Evolutionary conservation across 2,113 vertebrate genomes (phyloP), one percentile per base, ranked within the genome.

Genomic region (Blennius ocellaris): DNA sequence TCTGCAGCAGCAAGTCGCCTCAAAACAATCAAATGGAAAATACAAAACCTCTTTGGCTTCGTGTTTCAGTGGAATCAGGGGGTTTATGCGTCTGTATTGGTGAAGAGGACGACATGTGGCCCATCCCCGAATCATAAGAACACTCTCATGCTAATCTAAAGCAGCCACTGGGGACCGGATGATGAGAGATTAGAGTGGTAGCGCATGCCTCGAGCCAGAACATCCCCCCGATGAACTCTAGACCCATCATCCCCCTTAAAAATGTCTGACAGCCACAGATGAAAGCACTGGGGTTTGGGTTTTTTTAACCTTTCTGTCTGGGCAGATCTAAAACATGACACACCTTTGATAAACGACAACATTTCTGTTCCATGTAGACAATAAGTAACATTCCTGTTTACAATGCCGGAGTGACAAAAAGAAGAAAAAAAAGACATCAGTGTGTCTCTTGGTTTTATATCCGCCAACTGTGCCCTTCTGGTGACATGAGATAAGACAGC

Each of bases 401-500:
- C 21, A 30, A 2, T 30, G 21, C 7, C 51, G 1, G 52, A 52
- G 36, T 41, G 38, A 30, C 21, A 2, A 30, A 30, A 30, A 65
- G 59, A 21, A 43, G 12, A 37, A 51, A 87, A 73, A 62, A 11
- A 56, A 8, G 0, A 6, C 16, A 64, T 73, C 6, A 39, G 6
- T 51, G 74, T 10, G 14, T 76, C 80, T 63, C 59, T 39, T 9
- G 12, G 45, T 6, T 41, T 11, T 48, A 69, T 81, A 85, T 78
- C 76, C 73, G 59, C 44, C 76, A 57, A 50, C 58, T 5, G 1
- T 17, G 69, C 63, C 47, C 55, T 30, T 58, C 87, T 90, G 87
- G 83, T 30, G 47, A 61, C 55, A 66, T 15, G 0, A 89, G 90
- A 90, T 89, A 89, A 87, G 80, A 67, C 53, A 37, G 37, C 12